Evolutionary conservation across 2,888 invertebrate species (phyloP).

Genomic region (Ellobium chinense): DNA sequence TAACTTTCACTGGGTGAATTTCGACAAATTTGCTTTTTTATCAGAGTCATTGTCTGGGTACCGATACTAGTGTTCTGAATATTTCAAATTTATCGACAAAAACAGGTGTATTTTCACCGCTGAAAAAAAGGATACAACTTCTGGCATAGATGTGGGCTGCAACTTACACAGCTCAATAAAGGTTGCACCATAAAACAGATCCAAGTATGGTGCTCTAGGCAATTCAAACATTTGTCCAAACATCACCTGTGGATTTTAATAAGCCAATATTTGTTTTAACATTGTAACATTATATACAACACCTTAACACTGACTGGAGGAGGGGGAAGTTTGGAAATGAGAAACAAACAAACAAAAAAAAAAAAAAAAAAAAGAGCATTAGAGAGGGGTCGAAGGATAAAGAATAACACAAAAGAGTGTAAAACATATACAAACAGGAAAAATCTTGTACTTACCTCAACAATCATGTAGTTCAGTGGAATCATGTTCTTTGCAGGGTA

Average conservation of each 20-base stretch:
- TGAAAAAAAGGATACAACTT: constrained; percentile 82
- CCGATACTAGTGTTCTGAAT: too few species aligned
- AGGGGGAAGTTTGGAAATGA: too few species aligned
- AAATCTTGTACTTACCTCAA: constrained; percentile 84
- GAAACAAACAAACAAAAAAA: not conserved
- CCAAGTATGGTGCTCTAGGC: constrained; percentile 92
- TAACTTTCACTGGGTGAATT: too few species aligned
- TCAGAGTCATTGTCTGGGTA: too few species aligned
- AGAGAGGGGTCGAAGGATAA: too few species aligned
- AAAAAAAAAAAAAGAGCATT: not conserved
- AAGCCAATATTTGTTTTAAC: not conserved
- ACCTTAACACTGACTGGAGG: not conserved
- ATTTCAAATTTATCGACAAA: too few species aligned
- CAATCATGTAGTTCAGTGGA: constrained; percentile 98
- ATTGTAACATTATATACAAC: too few species aligned
- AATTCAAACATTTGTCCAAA: constrained; percentile 96
- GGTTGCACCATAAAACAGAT: constrained; percentile 96
- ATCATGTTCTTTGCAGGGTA: constrained; percentile 91
- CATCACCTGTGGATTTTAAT: constrained; percentile 83
- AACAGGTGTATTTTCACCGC: too few species aligned
- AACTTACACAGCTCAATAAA: constrained; percentile 98
- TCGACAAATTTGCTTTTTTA: too few species aligned
- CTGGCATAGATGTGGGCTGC: constrained; percentile 97
- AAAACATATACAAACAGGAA: not conserved
- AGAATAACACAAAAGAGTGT: not conserved